A percentile compares a stretch with the other conserved stretches of the same genome.
Conservation (phyloP, 2,888 invertebrate species). For the Limnephilus auricula region DNA sequence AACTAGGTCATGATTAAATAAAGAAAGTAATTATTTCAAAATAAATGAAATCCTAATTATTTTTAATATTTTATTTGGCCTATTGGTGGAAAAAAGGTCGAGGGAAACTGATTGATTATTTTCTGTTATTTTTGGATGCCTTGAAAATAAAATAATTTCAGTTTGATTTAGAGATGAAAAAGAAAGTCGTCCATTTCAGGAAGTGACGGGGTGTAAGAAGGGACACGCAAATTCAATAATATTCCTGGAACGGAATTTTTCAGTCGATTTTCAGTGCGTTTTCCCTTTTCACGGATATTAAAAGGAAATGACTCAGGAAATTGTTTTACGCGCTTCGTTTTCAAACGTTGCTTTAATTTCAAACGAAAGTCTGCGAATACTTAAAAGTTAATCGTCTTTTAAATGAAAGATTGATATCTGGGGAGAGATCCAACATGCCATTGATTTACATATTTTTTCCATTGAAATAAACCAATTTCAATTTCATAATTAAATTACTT, state of each 20-base stretch:
- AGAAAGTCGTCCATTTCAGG: background rate
- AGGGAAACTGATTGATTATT: background rate
- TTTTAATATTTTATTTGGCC: background rate
- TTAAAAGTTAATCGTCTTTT: constrained; percentile 50
- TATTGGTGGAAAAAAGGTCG: background rate
- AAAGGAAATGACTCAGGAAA: constrained; percentile 64
- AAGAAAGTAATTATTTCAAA: too few relatives aligned
- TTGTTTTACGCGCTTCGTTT: constrained; percentile 65
- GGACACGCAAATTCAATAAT: constrained; percentile 49
- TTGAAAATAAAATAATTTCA: background rate
- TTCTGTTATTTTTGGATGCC: background rate
- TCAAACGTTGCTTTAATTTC: constrained; percentile 52
- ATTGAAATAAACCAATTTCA: background rate
- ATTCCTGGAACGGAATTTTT: constrained; percentile 56
- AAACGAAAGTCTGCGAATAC: constrained; percentile 32
- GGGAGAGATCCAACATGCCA: background rate
- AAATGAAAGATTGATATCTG: constrained; percentile 53
- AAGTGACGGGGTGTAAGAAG: constrained; percentile 24
- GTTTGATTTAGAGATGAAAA: constrained; percentile 10
- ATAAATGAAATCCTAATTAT: too few relatives aligned
- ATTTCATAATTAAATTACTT: background rate
- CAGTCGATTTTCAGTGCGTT: constrained; percentile 52
- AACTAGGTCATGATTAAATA: too few relatives aligned
- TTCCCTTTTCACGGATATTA: constrained; percentile 57
- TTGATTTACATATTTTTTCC: background rate